Evolutionary conservation across 2,797 vertebrate species (phyloP).

Genomic region (Poecilia velifera): DNA sequence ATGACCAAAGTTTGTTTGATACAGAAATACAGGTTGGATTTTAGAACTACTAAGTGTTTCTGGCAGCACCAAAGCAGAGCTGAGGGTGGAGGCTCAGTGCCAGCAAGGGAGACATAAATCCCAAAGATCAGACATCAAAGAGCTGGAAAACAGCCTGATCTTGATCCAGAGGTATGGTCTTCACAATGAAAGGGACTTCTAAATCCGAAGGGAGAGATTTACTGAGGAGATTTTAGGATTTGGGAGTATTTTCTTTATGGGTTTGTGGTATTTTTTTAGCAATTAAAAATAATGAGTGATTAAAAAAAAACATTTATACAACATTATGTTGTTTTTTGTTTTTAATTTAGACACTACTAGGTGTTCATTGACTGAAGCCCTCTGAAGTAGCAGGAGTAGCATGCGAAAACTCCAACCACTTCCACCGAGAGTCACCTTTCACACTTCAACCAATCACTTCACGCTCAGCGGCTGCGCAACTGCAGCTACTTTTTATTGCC

Average conservation of each 20-base stretch:
- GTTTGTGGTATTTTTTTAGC: neutral
- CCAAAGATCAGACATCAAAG: constrained; percentile 70
- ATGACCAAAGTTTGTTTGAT: constrained; percentile 25
- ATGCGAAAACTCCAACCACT: neutral
- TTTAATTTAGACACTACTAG: neutral
- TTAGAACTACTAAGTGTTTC: constrained; percentile 39
- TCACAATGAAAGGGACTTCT: constrained; percentile 41
- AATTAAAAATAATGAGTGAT: neutral
- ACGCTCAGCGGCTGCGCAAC: neutral
- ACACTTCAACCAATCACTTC: constrained; percentile 28
- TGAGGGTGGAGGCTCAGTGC: constrained; percentile 50
- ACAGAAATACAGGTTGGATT: constrained; percentile 31
- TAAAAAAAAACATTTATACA: neutral
- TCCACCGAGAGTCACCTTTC: neutral
- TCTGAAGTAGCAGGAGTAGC: neutral
- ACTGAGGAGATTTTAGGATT: constrained; percentile 2
- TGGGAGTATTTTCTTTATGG: neutral
- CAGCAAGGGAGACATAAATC: constrained; percentile 55
- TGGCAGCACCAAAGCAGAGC: constrained; percentile 43
- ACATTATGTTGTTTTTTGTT: neutral
- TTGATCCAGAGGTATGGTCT: constrained; percentile 25
- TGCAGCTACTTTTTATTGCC: neutral
- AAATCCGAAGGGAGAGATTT: constrained; percentile 9
- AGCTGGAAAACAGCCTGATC: constrained; percentile 44
- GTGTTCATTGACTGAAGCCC: neutral